phyloP scores from a whole-genome alignment of 1,140 invertebrate species.

The Drosophila tsacasi region DNA sequence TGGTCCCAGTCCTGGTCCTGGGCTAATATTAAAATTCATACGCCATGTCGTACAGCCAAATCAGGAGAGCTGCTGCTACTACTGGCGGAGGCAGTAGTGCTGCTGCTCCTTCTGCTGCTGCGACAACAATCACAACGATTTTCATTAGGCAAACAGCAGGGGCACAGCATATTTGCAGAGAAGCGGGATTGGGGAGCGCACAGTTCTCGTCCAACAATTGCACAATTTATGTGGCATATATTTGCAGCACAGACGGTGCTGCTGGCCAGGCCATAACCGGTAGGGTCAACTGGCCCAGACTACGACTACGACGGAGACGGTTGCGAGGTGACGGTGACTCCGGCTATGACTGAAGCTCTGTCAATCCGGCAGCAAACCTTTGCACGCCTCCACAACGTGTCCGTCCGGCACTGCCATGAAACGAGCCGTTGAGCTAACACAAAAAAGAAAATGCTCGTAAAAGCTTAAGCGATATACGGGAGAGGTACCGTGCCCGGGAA shows the following conservation, averaged over 20 bases:
- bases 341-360: conserved; percentile 17
- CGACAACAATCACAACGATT: conserved; percentile 66
- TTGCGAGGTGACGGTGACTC: neutral
- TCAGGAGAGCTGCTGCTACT: conserved; percentile 38
- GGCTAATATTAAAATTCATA: conserved; percentile 82
- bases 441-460: conserved; percentile 31
- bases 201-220: conserved; percentile 63
- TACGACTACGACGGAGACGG: neutral
- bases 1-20: conserved; percentile 32
- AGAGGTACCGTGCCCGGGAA: conserved; percentile 5
- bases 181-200: conserved; percentile 36
- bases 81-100: neutral
- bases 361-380: conserved; percentile 49
- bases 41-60: conserved; percentile 78
- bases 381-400: conserved; percentile 53
- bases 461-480: conserved; percentile 25
- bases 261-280: conserved; percentile 15
- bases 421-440: conserved; percentile 63
- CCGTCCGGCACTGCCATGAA: conserved; percentile 50
- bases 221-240: conserved; percentile 82
- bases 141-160: conserved; percentile 75
- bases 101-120: conserved; percentile 9
- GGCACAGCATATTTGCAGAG: conserved; percentile 69
- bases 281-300: conserved; percentile 37
- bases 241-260: conserved; percentile 60